Base-by-base conservation (phyloP, 2,797 vertebrate species). In the Esox masquinongy region DNA sequence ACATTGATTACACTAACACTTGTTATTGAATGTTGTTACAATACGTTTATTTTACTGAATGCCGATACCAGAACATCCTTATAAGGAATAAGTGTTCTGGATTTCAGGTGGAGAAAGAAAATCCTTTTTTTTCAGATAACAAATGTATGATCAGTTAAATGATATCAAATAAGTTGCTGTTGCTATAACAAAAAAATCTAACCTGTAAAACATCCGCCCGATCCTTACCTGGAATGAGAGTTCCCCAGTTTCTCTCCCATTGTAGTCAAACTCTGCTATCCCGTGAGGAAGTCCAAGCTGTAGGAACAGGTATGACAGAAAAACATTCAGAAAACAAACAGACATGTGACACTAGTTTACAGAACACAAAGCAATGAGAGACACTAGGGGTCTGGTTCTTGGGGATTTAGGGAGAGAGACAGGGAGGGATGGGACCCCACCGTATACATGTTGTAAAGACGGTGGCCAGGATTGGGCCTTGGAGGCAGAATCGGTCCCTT, bases 361-460 rank as follows among this genome's bases (percentile, higher is more conserved):
- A 34, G 64, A 16, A 67, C 64, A 36, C 64, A 67, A 36, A 29
- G 26, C 26, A 67, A 16, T 34, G 31, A 17, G 24, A 66, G 6
- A 0, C 63, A 29, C 15, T 14, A 34, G 17, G 67, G 1, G 5
- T 66, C 14, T 29, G 61, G 36, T 39, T 16, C 26, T 17, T 2
- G 64, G 16, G 31, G 5, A 15, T 6, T 22, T 2, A 6, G 63
- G 14, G 63, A 6, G 8, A 3, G 29, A 15, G 12, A 31, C n/a
- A 39, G 19, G 22, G 22, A 0, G 4, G 11, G 69, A 16, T 17
- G 5, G 63, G 7, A 16, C 16, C 64, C 24, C 82, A 99, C 98
- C 70, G 90, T 94, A 85, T 99, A 99, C 81, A 95, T 97, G 88
- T 93, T 98, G 92, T 99, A 99, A 81, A 99, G 96, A 79, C 89